Conservation (phyloP, 2,888 invertebrate genomes). For the Pristionchus japonicus region DNA sequence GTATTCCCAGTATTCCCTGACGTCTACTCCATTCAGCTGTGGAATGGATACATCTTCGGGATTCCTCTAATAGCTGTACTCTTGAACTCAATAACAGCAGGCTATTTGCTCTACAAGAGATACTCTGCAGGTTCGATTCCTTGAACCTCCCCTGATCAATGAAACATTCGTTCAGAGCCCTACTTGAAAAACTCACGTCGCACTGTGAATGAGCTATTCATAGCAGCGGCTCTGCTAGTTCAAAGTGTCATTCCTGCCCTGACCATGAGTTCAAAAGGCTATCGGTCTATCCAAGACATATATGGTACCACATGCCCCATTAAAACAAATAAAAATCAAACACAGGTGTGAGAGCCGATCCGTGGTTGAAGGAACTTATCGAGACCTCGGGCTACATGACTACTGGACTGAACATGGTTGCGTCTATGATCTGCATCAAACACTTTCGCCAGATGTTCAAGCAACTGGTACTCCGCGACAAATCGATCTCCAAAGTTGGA, state of each 20-base stretch:
- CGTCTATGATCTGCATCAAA: conserved; percentile 27
- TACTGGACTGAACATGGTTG: conserved; percentile 25
- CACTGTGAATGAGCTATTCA: background rate
- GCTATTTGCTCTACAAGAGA: background rate
- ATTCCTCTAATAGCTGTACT: conserved; percentile 20
- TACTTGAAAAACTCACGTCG: background rate
- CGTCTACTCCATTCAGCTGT: background rate
- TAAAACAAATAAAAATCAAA: background rate
- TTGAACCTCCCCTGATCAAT: background rate
- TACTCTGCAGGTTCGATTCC: background rate
- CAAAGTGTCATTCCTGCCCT: conserved; percentile 17
- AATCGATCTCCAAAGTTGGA: background rate
- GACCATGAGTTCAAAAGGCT: conserved; percentile 21
- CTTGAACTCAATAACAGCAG: background rate
- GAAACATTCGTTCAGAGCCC: background rate
- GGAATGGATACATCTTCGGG: background rate
- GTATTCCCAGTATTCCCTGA: background rate
- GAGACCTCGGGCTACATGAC: conserved; percentile 16
- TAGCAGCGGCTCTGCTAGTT: background rate
- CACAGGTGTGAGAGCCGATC: background rate
- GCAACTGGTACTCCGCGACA: background rate
- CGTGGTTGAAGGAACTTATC: conserved; percentile 11
- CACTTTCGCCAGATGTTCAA: background rate
- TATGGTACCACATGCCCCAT: background rate
- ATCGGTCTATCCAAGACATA: background rate